Conservation (phyloP, 2,888 invertebrate species). For the Standfussiana lucernea region DNA sequence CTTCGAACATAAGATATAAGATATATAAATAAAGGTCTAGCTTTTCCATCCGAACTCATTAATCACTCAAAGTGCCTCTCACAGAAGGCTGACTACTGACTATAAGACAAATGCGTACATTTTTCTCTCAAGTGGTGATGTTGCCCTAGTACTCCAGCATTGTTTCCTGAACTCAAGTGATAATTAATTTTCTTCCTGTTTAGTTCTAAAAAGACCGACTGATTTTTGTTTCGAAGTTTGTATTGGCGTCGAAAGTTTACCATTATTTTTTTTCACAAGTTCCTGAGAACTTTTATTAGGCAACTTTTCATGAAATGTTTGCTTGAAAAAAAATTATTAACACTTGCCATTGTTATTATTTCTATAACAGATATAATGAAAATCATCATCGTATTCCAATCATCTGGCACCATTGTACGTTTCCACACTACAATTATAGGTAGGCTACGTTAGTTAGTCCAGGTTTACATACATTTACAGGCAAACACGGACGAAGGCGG, state of each 20-base stretch:
- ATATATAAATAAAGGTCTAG: slow-evolving; percentile 61
- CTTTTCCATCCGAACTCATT: slow-evolving; percentile 62
- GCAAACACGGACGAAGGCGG: slow-evolving; percentile 31
- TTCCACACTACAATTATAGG: not conserved
- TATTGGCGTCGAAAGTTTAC: not conserved
- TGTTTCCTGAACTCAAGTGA: slow-evolving; percentile 51
- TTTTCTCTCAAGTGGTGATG: slow-evolving; percentile 65
- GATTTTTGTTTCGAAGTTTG: slow-evolving; percentile 24
- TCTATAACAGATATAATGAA: not conserved
- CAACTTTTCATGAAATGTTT: not conserved
- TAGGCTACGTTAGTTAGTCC: slow-evolving; percentile 1
- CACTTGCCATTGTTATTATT: not conserved
- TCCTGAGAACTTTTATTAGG: not conserved
- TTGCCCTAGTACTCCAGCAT: slow-evolving; percentile 54
- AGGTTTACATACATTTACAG: slow-evolving; percentile 42
- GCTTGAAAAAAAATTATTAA: not conserved
- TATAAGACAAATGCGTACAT: slow-evolving; percentile 69
- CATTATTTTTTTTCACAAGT: not conserved
- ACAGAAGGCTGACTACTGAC: slow-evolving; percentile 47
- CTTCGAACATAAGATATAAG: slow-evolving; percentile 48
- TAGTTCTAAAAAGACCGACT: slow-evolving; percentile 41
- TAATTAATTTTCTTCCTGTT: slow-evolving; percentile 62
- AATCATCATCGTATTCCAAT: not conserved
- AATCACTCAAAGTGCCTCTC: slow-evolving; percentile 65
- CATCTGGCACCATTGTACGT: not conserved